Evolutionary conservation across 1,140 invertebrate genomes (phyloP).

Genomic region (Dendroctonus ponderosae): DNA sequence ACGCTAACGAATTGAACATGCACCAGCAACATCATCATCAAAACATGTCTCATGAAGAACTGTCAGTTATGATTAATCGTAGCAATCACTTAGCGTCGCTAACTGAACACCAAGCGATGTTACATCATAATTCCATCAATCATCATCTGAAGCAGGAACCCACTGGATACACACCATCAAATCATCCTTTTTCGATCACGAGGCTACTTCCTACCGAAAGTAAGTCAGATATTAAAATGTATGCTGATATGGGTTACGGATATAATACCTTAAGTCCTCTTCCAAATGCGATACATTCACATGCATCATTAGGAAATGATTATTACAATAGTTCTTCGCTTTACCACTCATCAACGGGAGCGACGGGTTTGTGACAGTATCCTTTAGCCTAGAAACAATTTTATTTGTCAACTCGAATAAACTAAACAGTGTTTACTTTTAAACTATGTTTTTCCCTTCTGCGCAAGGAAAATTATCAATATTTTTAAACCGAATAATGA

Average conservation of each 20-base stretch:
- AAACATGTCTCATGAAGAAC: conserved; percentile 60
- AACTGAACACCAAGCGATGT: conserved; percentile 59
- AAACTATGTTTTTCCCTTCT: too few relatives aligned
- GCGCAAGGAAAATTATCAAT: neutral
- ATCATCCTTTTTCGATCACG: conserved; percentile 92
- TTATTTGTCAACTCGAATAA: conserved; percentile 39
- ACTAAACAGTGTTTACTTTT: neutral
- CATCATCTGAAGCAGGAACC: conserved; percentile 76
- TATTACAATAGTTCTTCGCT: conserved; percentile 75
- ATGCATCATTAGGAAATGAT: conserved; percentile 63
- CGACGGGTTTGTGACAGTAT: conserved; percentile 73
- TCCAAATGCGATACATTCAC: conserved; percentile 60
- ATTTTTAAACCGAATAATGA: too few relatives aligned
- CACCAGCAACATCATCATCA: conserved; percentile 53
- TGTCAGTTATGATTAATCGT: conserved; percentile 65
- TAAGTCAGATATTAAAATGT: conserved; percentile 81
- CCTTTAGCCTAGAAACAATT: conserved; percentile 62
- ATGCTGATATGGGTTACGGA: conserved; percentile 72
- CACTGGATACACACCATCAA: conserved; percentile 72
- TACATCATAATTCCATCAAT: conserved; percentile 57
- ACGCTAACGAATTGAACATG: conserved; percentile 51
- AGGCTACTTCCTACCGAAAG: conserved; percentile 82
- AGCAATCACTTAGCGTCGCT: conserved; percentile 58
- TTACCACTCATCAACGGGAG: conserved; percentile 68
- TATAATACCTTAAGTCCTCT: conserved; percentile 63